Evolutionary conservation across 1,140 invertebrate species (phyloP), one percentile per base, ranked within the genome.

Genomic region (Drosophila bipectinata): DNA sequence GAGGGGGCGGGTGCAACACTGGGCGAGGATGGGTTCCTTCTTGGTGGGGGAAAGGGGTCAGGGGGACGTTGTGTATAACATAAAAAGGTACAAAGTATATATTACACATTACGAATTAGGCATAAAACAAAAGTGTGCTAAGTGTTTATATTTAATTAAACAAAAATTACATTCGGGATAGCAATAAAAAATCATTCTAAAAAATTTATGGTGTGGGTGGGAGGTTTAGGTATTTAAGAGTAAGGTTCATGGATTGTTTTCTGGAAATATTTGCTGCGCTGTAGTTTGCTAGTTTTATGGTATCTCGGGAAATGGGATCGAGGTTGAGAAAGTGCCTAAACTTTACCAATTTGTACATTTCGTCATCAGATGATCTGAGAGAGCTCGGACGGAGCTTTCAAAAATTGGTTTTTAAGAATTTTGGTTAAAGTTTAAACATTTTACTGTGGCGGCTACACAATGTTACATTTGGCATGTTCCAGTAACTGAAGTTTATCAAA

Each of bases 321-420:
- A 56, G 59, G 57, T 58, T 66, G 49, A 89, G 52, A 89, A 89
- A 89, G 69, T 83, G 84, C 61, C 76, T 63, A 89, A 89, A 89
- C 85, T 82, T 80, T 64, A 82, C 80, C 89, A 80, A 83, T 92
- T 92, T 92, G 91, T 92, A 92, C 91, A 91, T 92, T 87, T 88
- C 84, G 77, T 90, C 91, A 92, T 91, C 91, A 92, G 91, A 92
- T 92, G 91, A 91, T 92, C 91, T 92, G 91, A 91, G 91, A 91
- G 78, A 91, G 90, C 90, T 81, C 77, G 44, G 58, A 68, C 48
- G 77, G 83, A 87, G 83, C 83, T 69, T 53, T 88, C 83, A 88
- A 88, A 79, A 83, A 88, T 87, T 78, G 66, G 67, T 85, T 76
- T 88, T 88, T 54, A 79, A 79, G 58, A 85, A 82, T 90, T 90